A percentile compares a stretch with the other conserved stretches of the same genome.
Conservation (phyloP, 2,113 vertebrate genomes). For the Delphinapterus leucas region DNA sequence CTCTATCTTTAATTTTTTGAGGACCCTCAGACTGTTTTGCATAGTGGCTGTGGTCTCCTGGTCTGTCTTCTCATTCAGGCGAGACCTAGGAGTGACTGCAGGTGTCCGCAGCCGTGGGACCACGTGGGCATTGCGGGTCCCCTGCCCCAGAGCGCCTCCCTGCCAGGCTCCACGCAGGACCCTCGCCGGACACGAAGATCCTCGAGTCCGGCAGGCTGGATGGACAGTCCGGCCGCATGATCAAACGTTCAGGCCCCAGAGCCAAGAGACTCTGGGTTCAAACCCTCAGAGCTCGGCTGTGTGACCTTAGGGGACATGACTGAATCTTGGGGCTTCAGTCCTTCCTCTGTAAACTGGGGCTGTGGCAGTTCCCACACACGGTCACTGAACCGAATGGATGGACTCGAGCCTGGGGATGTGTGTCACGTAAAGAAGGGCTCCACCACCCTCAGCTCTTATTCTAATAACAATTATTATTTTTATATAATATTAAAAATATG, state of each 20-base stretch:
- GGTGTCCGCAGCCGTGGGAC: fast-evolving
- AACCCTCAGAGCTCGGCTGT: not conserved
- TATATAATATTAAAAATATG: not conserved
- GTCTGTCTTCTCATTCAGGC: not conserved
- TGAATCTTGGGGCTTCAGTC: not conserved
- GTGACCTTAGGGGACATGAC: not conserved
- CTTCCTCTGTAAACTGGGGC: not conserved
- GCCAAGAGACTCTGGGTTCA: not conserved
- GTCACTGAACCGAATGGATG: fast-evolving
- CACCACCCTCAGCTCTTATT: not conserved
- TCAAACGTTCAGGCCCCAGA: not conserved
- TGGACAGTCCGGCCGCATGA: not conserved
- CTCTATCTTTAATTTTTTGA: not conserved
- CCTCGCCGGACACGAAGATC: not conserved
- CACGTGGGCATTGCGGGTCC: fast-evolving
- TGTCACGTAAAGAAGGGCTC: not conserved
- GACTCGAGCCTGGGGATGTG: fast-evolving
- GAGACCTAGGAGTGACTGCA: not conserved
- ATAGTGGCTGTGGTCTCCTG: fast-evolving
- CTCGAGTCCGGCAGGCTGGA: not conserved
- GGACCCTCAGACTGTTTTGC: not conserved
- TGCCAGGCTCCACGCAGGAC: not conserved
- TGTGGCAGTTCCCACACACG: not conserved
- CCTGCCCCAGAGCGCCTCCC: not conserved
- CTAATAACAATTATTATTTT: not conserved